Evolutionary conservation across 2,797 vertebrate species (phyloP).

Genomic region (Leptoclinus maculatus): DNA sequence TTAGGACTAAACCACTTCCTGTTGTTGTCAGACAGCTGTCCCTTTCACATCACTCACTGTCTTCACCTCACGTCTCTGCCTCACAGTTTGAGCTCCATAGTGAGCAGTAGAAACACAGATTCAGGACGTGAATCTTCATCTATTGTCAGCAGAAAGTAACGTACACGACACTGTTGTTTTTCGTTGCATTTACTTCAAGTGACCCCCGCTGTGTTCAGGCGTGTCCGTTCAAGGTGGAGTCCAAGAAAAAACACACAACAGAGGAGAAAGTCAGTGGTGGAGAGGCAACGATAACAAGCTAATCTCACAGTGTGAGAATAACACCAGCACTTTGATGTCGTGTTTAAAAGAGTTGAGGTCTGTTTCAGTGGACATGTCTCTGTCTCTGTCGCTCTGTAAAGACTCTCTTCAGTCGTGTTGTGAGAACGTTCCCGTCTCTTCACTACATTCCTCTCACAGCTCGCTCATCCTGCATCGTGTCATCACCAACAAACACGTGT

Average conservation of each 20-base stretch:
- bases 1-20: neutral
- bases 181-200: too few relatives aligned
- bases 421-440: conserved; percentile 29
- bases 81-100: neutral
- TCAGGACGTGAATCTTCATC: neutral
- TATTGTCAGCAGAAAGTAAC: neutral
- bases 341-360: neutral
- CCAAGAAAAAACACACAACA: neutral
- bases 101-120: neutral
- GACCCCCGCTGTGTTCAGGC: neutral
- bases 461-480: conserved; percentile 38
- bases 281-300: neutral
- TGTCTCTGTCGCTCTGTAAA: neutral
- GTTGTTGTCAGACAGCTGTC: neutral
- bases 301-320: neutral
- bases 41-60: neutral
- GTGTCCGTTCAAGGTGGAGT: conserved; percentile 18
- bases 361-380: neutral
- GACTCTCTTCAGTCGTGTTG: conserved; percentile 22
- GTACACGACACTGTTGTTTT: neutral
- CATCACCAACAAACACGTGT: conserved; percentile 39
- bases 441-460: conserved; percentile 50
- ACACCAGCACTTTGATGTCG: neutral
- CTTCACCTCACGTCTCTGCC: neutral
- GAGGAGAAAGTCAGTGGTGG: neutral